These are phyloP conservation scores for Mionectes olivaceus DNA, from an alignment of 2,797 vertebrate genomes.

Conservation along the genomic window DNA sequence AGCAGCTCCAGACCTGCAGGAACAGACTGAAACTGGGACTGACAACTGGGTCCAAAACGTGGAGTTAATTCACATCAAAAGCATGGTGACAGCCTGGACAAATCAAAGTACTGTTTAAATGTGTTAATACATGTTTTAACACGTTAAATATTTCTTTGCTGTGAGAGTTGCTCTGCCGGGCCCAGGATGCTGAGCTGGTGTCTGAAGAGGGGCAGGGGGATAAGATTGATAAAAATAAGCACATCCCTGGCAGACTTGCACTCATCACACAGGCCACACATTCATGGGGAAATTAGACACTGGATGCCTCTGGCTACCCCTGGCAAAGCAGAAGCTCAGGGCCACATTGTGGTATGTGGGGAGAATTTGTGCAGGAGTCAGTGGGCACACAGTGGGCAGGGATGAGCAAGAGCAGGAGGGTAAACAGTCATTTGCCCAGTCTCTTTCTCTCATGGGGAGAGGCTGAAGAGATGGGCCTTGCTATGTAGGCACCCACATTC, in stretches of 20 bases:
- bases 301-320: not conserved
- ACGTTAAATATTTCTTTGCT: not conserved
- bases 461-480: not conserved
- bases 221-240: fast-evolving
- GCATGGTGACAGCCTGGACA: not conserved
- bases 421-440: not conserved
- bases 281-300: not conserved
- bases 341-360: too few species aligned
- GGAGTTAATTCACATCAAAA: not conserved
- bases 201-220: not conserved
- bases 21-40: not conserved
- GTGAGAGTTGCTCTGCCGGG: not conserved
- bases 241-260: not conserved
- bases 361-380: not conserved
- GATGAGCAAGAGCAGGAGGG: not conserved
- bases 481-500: fast-evolving
- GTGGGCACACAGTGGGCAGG: fast-evolving
- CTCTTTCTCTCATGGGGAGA: not conserved
- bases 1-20: not conserved
- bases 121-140: not conserved
- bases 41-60: not conserved
- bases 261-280: fast-evolving
- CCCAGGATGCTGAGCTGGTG: too few species aligned
- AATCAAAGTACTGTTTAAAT: not conserved
- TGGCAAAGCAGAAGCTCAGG: not conserved